Percentiles rank a stretch among this genome's conserved stretches.
Evolutionary conservation across 2,888 invertebrate genomes (phyloP).

Genomic region (Hipparchia semele): DNA sequence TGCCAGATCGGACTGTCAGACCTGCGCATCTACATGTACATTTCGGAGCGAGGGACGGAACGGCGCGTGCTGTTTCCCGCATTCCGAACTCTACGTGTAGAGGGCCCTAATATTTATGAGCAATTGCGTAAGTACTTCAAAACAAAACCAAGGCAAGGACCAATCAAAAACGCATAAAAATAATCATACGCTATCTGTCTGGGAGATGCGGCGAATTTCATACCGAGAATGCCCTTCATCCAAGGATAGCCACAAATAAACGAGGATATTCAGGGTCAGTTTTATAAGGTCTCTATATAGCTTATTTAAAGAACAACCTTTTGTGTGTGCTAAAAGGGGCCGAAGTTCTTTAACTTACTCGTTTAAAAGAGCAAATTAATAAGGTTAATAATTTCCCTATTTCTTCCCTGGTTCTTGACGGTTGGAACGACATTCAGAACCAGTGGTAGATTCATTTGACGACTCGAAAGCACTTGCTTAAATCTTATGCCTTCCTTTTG

Average conservation of each 20-base stretch:
- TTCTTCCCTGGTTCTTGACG: too few species aligned
- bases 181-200: conserved; percentile 47
- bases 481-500: too few species aligned
- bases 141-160: conserved; percentile 53
- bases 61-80: too few species aligned
- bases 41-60: too few species aligned
- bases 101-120: neutral
- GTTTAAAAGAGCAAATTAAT: neutral
- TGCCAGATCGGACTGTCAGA: too few species aligned
- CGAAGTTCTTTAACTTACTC: neutral
- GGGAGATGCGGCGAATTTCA: conserved; percentile 60
- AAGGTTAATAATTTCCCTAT: too few species aligned
- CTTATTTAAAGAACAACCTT: conserved; percentile 16
- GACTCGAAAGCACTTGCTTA: too few species aligned
- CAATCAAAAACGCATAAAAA: conserved; percentile 65
- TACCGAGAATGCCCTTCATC: conserved; percentile 50
- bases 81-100: too few species aligned
- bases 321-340: neutral
- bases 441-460: too few species aligned
- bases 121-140: conserved; percentile 25
- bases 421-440: too few species aligned
- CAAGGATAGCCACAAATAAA: conserved; percentile 49
- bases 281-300: conserved; percentile 18
- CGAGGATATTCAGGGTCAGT: conserved; percentile 30
- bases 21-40: too few species aligned